Percentiles rank a stretch among this genome's conserved stretches.
Conservation (phyloP, 2,888 invertebrate genomes). For the Drosophila parthenogenetica region DNA sequence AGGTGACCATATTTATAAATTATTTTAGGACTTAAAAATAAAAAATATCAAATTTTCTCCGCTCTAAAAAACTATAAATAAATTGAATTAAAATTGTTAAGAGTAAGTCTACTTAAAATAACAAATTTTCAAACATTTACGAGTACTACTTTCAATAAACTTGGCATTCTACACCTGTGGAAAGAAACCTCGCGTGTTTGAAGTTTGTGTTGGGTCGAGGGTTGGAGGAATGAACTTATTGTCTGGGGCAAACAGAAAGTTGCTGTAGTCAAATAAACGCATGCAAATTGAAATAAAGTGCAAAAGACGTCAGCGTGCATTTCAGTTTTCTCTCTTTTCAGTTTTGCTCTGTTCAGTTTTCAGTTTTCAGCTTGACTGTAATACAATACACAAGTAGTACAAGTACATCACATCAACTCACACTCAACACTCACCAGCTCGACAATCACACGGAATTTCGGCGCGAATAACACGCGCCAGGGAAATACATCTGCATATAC, state of each 20-base stretch:
- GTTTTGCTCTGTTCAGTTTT: conserved; percentile 7
- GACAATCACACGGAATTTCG: conserved; percentile 17
- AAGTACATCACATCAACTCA: conserved; percentile 6
- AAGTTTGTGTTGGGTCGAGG: not conserved
- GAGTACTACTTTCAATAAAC: not conserved
- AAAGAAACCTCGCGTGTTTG: conserved; percentile 5
- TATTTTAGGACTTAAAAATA: not conserved
- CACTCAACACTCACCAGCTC: conserved; percentile 2
- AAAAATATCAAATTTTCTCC: no score
- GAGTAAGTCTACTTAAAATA: not conserved
- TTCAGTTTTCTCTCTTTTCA: conserved; percentile 15
- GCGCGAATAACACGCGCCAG: conserved; percentile 16
- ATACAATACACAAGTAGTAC: conserved; percentile 31
- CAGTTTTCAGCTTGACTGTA: conserved; percentile 27
- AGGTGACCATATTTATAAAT: not conserved
- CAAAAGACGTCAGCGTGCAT: conserved; percentile 47
- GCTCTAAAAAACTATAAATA: no score
- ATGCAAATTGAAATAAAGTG: conserved; percentile 58
- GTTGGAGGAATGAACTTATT: conserved; percentile 12
- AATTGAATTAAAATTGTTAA: no score
- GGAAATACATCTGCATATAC: conserved; percentile 16
- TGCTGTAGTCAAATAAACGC: conserved; percentile 28
- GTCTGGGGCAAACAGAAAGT: conserved; percentile 11
- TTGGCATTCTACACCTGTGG: not conserved
- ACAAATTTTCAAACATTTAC: not conserved